Percentiles rank a stretch among this genome's conserved stretches.
These are phyloP conservation scores for Cloeon dipterum DNA, from an alignment of 2,888 invertebrate species.

Conservation along the genomic window DNA sequence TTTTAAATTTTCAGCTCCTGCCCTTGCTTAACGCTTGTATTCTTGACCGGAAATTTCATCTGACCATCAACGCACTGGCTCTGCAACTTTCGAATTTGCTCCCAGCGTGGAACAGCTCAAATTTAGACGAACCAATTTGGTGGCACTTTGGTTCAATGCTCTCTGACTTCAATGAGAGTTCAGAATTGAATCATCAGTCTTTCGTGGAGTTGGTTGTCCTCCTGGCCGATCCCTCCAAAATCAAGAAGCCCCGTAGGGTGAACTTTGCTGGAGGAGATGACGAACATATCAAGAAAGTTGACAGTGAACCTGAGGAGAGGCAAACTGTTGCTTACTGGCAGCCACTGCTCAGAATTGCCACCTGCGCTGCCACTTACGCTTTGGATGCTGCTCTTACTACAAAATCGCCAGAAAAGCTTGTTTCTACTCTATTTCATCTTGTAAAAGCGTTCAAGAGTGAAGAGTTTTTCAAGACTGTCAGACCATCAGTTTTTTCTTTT, in stretches of 20 bases:
- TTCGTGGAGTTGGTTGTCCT: neutral
- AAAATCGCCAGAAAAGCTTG: neutral
- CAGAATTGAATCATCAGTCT: neutral
- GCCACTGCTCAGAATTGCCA: neutral
- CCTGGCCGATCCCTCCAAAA: neutral
- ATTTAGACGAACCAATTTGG: neutral
- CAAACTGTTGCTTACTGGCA: conserved; percentile 11
- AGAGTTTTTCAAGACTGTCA: too few species aligned
- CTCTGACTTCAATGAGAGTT: too few species aligned
- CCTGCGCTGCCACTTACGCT: neutral
- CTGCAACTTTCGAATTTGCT: conserved; percentile 14
- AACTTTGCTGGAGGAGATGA: conserved; percentile 21
- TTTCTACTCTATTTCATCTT: too few species aligned
- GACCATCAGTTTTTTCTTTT: too few species aligned
- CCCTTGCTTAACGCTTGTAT: conserved; percentile 23
- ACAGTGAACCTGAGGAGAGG: conserved; percentile 10
- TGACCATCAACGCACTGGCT: conserved; percentile 17
- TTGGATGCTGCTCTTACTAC: neutral
- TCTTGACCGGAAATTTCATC: conserved; percentile 22
- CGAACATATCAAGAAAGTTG: too few species aligned
- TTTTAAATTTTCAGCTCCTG: conserved; percentile 18
- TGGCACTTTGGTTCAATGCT: too few species aligned
- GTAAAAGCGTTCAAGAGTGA: too few species aligned
- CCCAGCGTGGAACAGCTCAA: conserved; percentile 24
- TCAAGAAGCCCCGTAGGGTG: conserved; percentile 21